Base-by-base conservation (phyloP, 2,888 invertebrate species). In the Stegana nigrithorax region DNA sequence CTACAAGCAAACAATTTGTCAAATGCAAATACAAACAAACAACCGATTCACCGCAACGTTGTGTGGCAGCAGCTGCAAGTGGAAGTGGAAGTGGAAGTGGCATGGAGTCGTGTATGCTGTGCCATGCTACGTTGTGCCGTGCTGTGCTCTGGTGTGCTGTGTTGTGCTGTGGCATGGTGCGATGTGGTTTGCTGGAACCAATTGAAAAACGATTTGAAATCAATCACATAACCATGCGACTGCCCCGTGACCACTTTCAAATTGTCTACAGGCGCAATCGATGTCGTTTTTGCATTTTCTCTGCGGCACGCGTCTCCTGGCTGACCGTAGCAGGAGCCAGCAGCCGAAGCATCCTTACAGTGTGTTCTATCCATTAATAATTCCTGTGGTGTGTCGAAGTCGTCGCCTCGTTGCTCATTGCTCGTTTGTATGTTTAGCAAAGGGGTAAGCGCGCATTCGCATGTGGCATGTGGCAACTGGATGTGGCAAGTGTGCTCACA, bases 121-220 rank as follows among this genome's bases (percentile, higher is more conserved):
- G n/a, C n/a, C n/a, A n/a, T n/a, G n/a, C n/a, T n/a, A n/a, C n/a
- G n/a, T n/a, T n/a, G n/a, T n/a, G n/a, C n/a, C n/a, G n/a, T n/a
- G n/a, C n/a, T n/a, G n/a, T n/a, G 56, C 50, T 60, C 14, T 7
- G 8, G 51, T n/a, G 19, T 27, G 51, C 57, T 58, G 58, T 56
- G 66, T n/a, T n/a, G n/a, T n/a, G n/a, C n/a, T n/a, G n/a, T n/a
- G n/a, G n/a, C n/a, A n/a, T n/a, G n/a, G n/a, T n/a, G n/a, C n/a
- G n/a, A n/a, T n/a, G n/a, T n/a, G n/a, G n/a, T n/a, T n/a, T n/a
- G n/a, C n/a, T n/a, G 50, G 65, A 74, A 73, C 78, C 76, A 76
- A 76, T 76, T 76, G 76, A 76, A 76, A 80, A 76, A 76, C 76
- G 76, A 76, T 76, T 76, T 72, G 74, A 80, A 76, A 76, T 76